These are phyloP conservation scores for Gracilinanus agilis DNA, from an alignment of 2,113 vertebrate species.

Conservation along the genomic window DNA sequence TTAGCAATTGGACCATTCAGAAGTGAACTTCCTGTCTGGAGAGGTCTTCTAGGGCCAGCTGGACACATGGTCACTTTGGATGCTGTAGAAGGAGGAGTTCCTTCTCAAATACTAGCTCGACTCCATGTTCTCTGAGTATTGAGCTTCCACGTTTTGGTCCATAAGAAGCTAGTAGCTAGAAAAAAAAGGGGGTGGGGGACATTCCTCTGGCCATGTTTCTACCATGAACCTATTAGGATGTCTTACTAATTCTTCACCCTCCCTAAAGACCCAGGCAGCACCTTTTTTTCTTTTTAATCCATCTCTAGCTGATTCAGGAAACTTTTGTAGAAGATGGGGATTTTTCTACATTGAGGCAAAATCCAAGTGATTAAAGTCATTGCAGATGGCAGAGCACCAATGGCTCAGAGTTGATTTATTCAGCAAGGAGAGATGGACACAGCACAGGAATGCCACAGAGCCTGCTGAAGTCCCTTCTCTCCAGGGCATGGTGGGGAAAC, in stretches of 20 bases:
- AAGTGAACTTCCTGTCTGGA: background rate
- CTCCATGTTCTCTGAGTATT: background rate
- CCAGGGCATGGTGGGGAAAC: background rate
- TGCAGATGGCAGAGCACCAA: background rate
- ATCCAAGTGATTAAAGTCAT: background rate
- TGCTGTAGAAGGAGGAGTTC: background rate
- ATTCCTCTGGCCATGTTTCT: background rate
- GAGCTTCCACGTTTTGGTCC: background rate
- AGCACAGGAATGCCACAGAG: background rate
- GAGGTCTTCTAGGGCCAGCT: background rate
- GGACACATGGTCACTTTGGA: background rate
- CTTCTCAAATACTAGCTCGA: background rate
- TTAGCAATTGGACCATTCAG: background rate
- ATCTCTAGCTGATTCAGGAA: background rate
- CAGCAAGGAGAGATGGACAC: background rate
- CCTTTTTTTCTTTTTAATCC: background rate
- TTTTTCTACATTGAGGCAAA: background rate
- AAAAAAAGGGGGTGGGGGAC: no score
- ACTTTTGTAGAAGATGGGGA: background rate
- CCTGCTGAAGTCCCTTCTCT: background rate
- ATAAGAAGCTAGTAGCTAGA: background rate
- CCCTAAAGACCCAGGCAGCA: background rate
- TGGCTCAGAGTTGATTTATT: background rate
- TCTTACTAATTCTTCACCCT: background rate
- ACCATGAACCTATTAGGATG: background rate